phyloP scores from a whole-genome alignment of 1,140 invertebrate genomes.

The Nymphalis io region DNA sequence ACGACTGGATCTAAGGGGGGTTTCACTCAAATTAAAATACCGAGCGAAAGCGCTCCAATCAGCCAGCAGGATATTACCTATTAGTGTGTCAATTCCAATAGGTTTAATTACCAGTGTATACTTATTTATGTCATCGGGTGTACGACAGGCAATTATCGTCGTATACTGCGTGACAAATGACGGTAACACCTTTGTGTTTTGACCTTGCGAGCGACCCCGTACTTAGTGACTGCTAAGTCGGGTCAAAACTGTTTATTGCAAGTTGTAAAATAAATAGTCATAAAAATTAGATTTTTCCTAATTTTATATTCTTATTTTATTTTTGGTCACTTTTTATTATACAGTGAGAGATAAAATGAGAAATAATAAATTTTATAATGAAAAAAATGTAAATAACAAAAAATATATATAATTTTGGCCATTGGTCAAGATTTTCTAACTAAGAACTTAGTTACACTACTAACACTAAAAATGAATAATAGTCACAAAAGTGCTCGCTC shows the following conservation, averaged over 20 bases:
- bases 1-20: slow-evolving; percentile 25
- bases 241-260: slow-evolving; percentile 39
- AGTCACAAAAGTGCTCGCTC: too few relatives aligned
- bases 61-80: slow-evolving; percentile 46
- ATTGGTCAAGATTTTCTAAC: too few relatives aligned
- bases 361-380: too few relatives aligned
- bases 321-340: background rate
- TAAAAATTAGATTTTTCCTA: background rate
- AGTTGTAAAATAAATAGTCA: slow-evolving; percentile 22
- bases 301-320: too few relatives aligned
- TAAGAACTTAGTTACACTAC: too few relatives aligned
- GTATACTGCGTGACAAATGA: slow-evolving; percentile 52
- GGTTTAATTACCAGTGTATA: slow-evolving; percentile 43
- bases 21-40: slow-evolving; percentile 49
- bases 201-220: slow-evolving; percentile 50
- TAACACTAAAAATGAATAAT: too few relatives aligned
- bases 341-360: background rate
- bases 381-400: too few relatives aligned
- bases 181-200: slow-evolving; percentile 50
- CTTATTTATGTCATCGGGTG: slow-evolving; percentile 49
- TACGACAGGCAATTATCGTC: slow-evolving; percentile 51
- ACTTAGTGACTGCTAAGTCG: slow-evolving; percentile 28
- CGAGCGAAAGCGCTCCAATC: slow-evolving; percentile 44
- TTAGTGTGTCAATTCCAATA: slow-evolving; percentile 47
- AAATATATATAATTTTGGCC: too few relatives aligned